Evolutionary conservation across 2,888 invertebrate genomes (phyloP).

Genomic region (Aporophyla nigra): DNA sequence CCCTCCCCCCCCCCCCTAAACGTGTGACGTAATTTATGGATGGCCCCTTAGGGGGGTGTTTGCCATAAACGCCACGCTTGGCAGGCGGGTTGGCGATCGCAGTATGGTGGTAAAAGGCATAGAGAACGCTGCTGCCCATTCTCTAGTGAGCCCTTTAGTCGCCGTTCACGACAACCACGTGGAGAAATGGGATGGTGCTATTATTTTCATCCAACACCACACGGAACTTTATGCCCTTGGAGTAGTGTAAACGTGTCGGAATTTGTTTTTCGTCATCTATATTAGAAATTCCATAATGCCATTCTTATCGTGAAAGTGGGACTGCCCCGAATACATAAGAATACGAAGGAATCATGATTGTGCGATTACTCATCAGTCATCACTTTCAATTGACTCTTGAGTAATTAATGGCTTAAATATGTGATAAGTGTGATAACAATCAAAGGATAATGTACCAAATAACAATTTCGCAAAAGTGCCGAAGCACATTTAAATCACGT

Average conservation of each 20-base stretch:
- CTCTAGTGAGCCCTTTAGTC: too few relatives aligned
- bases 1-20: too few relatives aligned
- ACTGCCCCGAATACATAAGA: constrained; percentile 8
- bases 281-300: background rate
- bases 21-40: too few relatives aligned
- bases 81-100: too few relatives aligned
- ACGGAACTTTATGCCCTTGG: too few relatives aligned
- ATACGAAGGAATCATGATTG: background rate
- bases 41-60: too few relatives aligned
- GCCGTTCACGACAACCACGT: too few relatives aligned
- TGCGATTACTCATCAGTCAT: constrained; percentile 32
- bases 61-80: too few relatives aligned
- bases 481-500: background rate
- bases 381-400: constrained; percentile 27
- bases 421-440: constrained; percentile 4
- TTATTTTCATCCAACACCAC: too few relatives aligned
- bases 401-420: background rate
- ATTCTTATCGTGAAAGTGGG: constrained; percentile 17
- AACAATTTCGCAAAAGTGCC: background rate
- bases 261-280: background rate
- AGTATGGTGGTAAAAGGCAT: too few relatives aligned
- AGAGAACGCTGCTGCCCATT: too few relatives aligned
- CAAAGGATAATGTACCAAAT: background rate
- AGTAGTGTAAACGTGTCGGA: background rate
- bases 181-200: too few relatives aligned